A percentile compares a stretch with the other conserved stretches of the same genome.
phyloP scores from a whole-genome alignment of 2,797 vertebrate genomes.

The Echeneis naucrates region DNA sequence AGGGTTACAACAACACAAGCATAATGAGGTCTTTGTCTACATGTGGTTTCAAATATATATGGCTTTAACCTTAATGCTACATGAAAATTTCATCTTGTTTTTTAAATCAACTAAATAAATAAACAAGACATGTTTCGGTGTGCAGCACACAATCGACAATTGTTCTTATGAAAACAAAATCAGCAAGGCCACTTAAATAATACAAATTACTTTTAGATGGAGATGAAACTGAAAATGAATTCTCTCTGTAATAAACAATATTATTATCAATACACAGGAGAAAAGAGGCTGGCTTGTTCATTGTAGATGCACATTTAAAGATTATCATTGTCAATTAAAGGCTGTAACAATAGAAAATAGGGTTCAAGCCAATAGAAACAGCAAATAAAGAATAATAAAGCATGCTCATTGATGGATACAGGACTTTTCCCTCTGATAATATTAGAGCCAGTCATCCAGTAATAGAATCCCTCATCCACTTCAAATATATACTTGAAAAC shows the following conservation, averaged over 20 bases:
- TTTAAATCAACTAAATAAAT: too few relatives aligned
- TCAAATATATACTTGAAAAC: too few relatives aligned
- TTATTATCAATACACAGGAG: not conserved
- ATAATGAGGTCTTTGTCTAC: not conserved
- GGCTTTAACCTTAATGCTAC: not conserved
- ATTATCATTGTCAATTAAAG: not conserved
- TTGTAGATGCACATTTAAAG: constrained; percentile 1
- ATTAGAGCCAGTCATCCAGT: too few relatives aligned
- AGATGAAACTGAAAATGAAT: not conserved
- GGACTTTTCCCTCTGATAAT: too few relatives aligned
- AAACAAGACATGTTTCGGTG: too few relatives aligned
- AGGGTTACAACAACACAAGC: not conserved
- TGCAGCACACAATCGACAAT: not conserved
- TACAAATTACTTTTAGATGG: not conserved
- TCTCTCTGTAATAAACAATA: not conserved
- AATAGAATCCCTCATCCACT: too few relatives aligned
- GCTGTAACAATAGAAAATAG: too few relatives aligned
- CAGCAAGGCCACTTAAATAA: not conserved
- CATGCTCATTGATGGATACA: too few relatives aligned
- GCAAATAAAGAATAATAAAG: too few relatives aligned
- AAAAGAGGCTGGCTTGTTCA: not conserved
- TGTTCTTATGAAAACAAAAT: not conserved
- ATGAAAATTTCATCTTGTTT: not conserved
- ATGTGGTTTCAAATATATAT: not conserved
- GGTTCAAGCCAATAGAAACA: too few relatives aligned